A percentile compares a stretch with the other conserved stretches of the same genome.
phyloP scores from a whole-genome alignment of 2,888 invertebrate species.

The Hybos culiciformis region DNA sequence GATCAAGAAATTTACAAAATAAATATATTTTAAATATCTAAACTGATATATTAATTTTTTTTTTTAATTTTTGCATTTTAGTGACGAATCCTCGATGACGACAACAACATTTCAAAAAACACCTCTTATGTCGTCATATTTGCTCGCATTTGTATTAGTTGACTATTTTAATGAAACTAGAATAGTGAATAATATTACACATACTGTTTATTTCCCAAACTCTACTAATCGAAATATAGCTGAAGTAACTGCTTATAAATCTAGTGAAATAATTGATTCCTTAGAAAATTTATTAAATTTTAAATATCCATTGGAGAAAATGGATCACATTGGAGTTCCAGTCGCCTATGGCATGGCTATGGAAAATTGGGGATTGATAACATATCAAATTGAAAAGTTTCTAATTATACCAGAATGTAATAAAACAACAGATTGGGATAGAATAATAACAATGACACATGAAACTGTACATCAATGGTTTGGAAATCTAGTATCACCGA shows the following conservation, averaged over 20 bases:
- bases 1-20: too few relatives aligned
- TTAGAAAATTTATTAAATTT: slow-evolving; percentile 56
- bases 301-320: slow-evolving; percentile 60
- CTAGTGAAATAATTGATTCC: background rate
- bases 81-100: slow-evolving; percentile 8
- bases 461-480: slow-evolving; percentile 67
- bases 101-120: slow-evolving; percentile 40
- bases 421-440: slow-evolving; percentile 22
- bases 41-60: background rate
- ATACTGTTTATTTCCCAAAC: slow-evolving; percentile 25
- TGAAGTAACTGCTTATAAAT: background rate
- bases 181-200: slow-evolving; percentile 26
- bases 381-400: slow-evolving; percentile 35
- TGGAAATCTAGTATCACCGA: slow-evolving; percentile 56
- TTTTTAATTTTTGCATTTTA: background rate
- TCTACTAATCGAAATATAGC: background rate
- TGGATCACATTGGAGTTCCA: slow-evolving; percentile 78
- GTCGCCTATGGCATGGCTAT: slow-evolving; percentile 74
- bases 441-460: slow-evolving; percentile 41
- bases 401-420: slow-evolving; percentile 39
- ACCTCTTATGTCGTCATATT: slow-evolving; percentile 60
- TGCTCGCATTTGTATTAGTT: slow-evolving; percentile 68
- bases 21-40: too few relatives aligned
- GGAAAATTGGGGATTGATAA: slow-evolving; percentile 93
- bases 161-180: slow-evolving; percentile 37